Evolutionary conservation across 30 jellyfish, hydroid and myxozoan species (phyloP), one percentile per base, ranked within the genome.

Genomic region (Aurelia coerulea): DNA sequence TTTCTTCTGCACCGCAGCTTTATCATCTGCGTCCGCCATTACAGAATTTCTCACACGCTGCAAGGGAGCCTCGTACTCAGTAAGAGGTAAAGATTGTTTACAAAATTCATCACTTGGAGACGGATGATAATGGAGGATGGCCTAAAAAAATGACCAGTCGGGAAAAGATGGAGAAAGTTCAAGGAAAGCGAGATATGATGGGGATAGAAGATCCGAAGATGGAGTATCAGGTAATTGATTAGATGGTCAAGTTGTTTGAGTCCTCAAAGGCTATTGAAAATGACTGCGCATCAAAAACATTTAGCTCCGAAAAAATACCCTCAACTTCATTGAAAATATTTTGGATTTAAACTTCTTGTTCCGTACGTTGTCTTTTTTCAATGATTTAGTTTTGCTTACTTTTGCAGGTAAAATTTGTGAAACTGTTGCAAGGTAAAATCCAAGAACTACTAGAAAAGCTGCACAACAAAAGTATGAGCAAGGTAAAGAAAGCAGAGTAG

Each of bases 11-110:
- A 54, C 62, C 73, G 14, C 80, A 34, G 80, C 80, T 18, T 5
- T 33, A 14, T 19, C 80, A 15, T 64, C 39, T n/a, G 89, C 73
- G 64, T 79, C 89, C 73, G 89, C 89, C 89, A 79, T 79, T 65
- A 64, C 89, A 35, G 80, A 42, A 29, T 39, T 70, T 41, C 19
- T 70, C 11, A 37, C 18, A 67, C 31, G 70, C 35, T 1, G 70
- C 35, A 60, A 5, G 1, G 35, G 8, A 29, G 83, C 29, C 86
- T 75, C 86, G 74, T 34, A 23, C 60, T 75, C 73, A 58, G 14
- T 18, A 53, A n/a, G 76, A 75, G 86, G 60, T 59, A 53, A 60
- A 15, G 35, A 60, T 60, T n/a, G 74, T 54, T 52, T 75, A 54
- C 74, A n/a, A 31, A n/a, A 0, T 60, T 19, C 41, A 29, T 54